These are phyloP conservation scores for Capreolus pygargus DNA, from an alignment of 2,113 vertebrate genomes.

Conservation along the genomic window DNA sequence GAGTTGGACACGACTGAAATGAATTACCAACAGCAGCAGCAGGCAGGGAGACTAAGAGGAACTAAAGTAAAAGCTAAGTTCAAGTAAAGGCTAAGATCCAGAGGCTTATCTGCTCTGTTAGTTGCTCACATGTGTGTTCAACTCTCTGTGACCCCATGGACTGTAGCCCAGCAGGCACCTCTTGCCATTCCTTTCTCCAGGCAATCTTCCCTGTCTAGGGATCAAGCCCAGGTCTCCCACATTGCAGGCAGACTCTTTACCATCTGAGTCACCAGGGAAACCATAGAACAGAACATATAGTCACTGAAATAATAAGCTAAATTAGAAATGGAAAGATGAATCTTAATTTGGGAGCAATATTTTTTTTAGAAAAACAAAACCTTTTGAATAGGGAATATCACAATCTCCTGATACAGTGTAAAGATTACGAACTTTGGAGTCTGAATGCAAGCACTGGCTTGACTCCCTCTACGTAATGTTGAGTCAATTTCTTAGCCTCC, in stretches of 20 bases:
- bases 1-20: rapidly evolving
- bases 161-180: background rate
- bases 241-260: background rate
- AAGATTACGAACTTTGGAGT: background rate
- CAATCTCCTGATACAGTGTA: background rate
- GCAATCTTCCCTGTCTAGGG: background rate
- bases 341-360: background rate
- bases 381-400: background rate
- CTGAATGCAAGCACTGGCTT: background rate
- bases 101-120: background rate
- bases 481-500: background rate
- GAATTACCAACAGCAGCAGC: background rate
- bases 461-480: background rate
- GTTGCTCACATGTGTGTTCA: background rate
- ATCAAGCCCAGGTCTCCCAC: background rate
- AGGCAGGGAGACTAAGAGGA: background rate
- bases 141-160: background rate
- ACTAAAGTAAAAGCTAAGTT: background rate
- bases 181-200: background rate
- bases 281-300: background rate
- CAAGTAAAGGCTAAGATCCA: background rate
- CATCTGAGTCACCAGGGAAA: background rate
- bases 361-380: background rate
- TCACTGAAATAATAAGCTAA: background rate
- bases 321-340: background rate